A percentile compares a stretch with the other conserved stretches of the same genome.
Evolutionary conservation across 2,888 invertebrate genomes (phyloP).

Genomic region (Euspilapteryx auroguttella): DNA sequence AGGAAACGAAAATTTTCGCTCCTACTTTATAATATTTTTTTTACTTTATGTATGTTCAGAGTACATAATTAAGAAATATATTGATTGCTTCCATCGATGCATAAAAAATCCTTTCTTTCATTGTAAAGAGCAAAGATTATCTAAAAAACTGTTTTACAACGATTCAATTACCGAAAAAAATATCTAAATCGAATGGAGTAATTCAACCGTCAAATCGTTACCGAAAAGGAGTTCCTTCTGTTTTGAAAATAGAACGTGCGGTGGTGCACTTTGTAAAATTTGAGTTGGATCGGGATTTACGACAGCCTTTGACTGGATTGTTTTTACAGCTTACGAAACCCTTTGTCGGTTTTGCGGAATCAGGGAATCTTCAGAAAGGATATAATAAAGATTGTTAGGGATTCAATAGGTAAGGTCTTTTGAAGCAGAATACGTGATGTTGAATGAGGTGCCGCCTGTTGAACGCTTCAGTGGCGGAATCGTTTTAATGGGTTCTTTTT

Average conservation of each 20-base stretch:
- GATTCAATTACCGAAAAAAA: conserved; percentile 21
- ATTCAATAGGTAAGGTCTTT: too few relatives aligned
- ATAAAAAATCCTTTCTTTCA: conserved; percentile 1
- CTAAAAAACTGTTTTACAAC: conserved; percentile 32
- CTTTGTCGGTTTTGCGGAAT: conserved; percentile 49
- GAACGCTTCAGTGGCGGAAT: too few relatives aligned
- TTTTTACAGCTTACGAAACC: conserved; percentile 54
- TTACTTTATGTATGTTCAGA: neutral
- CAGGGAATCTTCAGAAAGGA: conserved; percentile 19
- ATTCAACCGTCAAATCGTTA: conserved; percentile 53
- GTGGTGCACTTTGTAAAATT: conserved; percentile 41
- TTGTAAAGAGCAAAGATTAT: conserved; percentile 2
- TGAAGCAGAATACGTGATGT: too few relatives aligned
- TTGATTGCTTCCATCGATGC: too few relatives aligned
- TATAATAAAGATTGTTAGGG: too few relatives aligned
- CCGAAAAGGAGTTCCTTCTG: conserved; percentile 54
- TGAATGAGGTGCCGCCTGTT: too few relatives aligned
- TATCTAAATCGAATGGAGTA: conserved; percentile 26
- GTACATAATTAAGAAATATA: neutral
- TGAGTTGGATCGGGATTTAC: conserved; percentile 39
- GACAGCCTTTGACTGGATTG: conserved; percentile 32
- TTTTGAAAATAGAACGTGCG: conserved; percentile 46
- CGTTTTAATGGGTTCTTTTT: too few relatives aligned
- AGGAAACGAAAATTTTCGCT: too few relatives aligned
- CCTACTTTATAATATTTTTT: neutral